These are phyloP conservation scores for Andrena flavipes DNA, from an alignment of 2,888 invertebrate species.

Conservation along the genomic window DNA sequence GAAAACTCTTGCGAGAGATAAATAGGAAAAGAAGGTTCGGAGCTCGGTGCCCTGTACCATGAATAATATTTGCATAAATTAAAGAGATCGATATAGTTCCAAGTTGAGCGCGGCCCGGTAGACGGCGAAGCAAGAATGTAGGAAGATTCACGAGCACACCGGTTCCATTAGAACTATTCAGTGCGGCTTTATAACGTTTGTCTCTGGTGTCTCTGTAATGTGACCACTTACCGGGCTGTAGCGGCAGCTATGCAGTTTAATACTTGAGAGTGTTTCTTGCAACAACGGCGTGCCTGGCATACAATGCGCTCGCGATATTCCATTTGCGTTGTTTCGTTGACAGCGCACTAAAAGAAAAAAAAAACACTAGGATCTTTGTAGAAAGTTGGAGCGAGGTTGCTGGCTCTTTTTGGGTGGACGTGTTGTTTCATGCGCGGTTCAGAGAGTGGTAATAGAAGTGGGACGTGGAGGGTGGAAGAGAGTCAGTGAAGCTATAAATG, in stretches of 20 bases:
- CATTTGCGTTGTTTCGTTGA: constrained; percentile 51
- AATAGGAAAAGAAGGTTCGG: constrained; percentile 40
- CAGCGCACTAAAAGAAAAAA: constrained; percentile 7
- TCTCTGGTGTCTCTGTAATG: constrained; percentile 67
- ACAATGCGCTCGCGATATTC: constrained; percentile 57
- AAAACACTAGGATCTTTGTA: background rate
- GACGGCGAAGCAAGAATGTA: constrained; percentile 49
- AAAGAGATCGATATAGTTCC: constrained; percentile 53
- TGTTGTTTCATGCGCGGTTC: background rate
- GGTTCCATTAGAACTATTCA: constrained; percentile 57
- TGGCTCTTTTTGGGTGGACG: background rate
- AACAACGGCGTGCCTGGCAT: constrained; percentile 58
- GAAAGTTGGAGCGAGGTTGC: constrained; percentile 15
- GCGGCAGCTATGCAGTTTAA: constrained; percentile 68
- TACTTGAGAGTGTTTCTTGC: constrained; percentile 71
- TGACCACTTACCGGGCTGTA: constrained; percentile 66
- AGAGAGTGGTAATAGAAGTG: background rate
- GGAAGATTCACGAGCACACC: constrained; percentile 46
- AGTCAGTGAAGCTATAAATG: background rate
- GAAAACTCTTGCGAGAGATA: constrained; percentile 34
- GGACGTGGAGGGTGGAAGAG: background rate
- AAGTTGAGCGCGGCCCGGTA: constrained; percentile 30
- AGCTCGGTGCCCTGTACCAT: constrained; percentile 26
- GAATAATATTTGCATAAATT: constrained; percentile 59
- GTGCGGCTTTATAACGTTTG: constrained; percentile 60